phyloP scores from a whole-genome alignment of 2,113 vertebrate genomes.

The Rostratula benghalensis region DNA sequence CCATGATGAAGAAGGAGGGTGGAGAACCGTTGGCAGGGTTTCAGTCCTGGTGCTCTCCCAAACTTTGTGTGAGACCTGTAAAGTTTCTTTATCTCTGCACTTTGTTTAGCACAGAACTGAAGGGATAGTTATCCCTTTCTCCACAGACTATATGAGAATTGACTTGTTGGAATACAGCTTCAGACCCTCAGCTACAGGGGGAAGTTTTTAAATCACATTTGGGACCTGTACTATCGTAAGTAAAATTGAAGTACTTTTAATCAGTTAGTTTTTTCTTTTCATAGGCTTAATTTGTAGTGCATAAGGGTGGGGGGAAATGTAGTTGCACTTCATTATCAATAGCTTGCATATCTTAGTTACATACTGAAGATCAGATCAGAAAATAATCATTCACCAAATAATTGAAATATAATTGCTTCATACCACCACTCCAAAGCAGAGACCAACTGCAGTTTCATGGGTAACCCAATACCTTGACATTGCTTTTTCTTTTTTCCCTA shows the following conservation, averaged over 20 bases:
- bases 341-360: not conserved
- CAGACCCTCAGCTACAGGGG: not conserved
- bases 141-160: not conserved
- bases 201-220: not conserved
- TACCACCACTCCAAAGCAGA: not conserved
- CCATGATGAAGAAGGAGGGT: not conserved
- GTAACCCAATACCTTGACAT: not conserved
- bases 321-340: not conserved
- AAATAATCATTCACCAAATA: not conserved
- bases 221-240: not conserved
- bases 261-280: not conserved
- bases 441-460: not conserved
- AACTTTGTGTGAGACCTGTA: fast-evolving
- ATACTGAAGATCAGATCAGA: not conserved
- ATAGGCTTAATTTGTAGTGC: not conserved
- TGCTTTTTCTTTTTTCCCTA: not conserved
- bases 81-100: not conserved
- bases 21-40: not conserved
- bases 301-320: not conserved
- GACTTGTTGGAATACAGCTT: not conserved
- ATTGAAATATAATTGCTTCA: not conserved
- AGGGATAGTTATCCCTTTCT: not conserved
- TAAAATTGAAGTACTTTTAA: not conserved
- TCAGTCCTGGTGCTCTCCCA: not conserved
- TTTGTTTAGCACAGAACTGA: not conserved